Evolutionary conservation across 2,888 invertebrate genomes (phyloP).

Genomic region (Lasioglossum vierecki): DNA sequence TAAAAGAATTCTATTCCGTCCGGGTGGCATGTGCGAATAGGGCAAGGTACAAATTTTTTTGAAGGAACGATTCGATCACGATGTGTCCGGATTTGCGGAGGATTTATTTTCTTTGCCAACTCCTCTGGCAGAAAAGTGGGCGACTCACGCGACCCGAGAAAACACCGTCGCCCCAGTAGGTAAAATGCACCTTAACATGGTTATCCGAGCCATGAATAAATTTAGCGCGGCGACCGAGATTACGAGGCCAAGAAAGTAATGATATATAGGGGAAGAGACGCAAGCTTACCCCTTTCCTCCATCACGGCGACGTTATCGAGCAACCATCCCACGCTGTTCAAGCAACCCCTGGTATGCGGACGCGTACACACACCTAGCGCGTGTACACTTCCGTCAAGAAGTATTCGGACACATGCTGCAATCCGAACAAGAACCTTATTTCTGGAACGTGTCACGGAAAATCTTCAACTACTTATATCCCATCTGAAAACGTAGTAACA

Average conservation of each 20-base stretch:
- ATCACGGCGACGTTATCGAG: slow-evolving; percentile 59
- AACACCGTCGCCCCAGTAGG: slow-evolving; percentile 66
- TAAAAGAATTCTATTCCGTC: not conserved
- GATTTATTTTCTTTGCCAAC: not conserved
- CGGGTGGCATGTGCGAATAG: not conserved
- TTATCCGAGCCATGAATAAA: slow-evolving; percentile 83
- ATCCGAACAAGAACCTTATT: no score
- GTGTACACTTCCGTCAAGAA: not conserved
- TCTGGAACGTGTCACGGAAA: not conserved
- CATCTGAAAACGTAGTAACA: not conserved
- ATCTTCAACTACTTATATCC: not conserved
- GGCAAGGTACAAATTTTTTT: not conserved
- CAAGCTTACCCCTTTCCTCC: slow-evolving; percentile 49
- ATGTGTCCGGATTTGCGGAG: not conserved
- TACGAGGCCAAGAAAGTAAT: slow-evolving; percentile 72
- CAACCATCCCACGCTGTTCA: slow-evolving; percentile 36
- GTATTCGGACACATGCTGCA: not conserved
- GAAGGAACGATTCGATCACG: not conserved
- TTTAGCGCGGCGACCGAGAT: slow-evolving; percentile 78
- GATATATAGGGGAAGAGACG: slow-evolving; percentile 68
- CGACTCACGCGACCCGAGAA: slow-evolving; percentile 29
- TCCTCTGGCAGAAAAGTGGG: not conserved
- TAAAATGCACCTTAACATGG: slow-evolving; percentile 80
- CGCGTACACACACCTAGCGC: not conserved
- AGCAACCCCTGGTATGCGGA: slow-evolving; percentile 22